A percentile compares a stretch with the other conserved stretches of the same genome.
Evolutionary conservation across 2,113 vertebrate genomes (phyloP).

Genomic region (Coregonus clupeaformis): DNA sequence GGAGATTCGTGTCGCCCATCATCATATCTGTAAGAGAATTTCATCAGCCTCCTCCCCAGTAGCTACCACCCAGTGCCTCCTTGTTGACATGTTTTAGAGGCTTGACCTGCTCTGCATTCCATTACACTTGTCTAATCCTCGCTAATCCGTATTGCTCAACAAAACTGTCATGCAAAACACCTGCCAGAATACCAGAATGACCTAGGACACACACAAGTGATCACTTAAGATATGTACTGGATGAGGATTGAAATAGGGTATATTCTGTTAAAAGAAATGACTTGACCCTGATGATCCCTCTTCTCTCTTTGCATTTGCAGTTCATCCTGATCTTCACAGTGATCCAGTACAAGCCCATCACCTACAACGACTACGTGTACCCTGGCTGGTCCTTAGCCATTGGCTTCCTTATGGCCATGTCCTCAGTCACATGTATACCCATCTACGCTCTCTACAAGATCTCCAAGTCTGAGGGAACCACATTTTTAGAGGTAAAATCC

Average conservation of each 20-base stretch:
- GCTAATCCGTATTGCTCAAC: not conserved
- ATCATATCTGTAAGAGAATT: conserved; percentile 89
- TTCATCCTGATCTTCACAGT: conserved; percentile 98
- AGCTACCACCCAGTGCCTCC: not conserved
- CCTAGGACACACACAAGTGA: no score
- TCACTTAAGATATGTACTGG: no score
- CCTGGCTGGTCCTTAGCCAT: conserved; percentile 91
- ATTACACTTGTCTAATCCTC: not conserved
- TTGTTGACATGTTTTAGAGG: not conserved
- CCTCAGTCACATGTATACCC: conserved; percentile 95
- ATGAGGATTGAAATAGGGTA: no score
- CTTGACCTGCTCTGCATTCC: not conserved
- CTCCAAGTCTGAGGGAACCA: conserved; percentile 84
- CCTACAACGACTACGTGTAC: conserved; percentile 91
- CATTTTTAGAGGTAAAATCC: conserved; percentile 84
- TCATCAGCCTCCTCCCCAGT: not conserved
- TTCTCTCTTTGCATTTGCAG: conserved; percentile 58
- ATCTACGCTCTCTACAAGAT: conserved; percentile 89
- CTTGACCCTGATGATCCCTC: not conserved
- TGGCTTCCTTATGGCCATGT: conserved; percentile 92
- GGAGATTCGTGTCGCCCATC: conserved; percentile 92
- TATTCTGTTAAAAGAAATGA: no score
- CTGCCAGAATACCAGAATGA: no score
- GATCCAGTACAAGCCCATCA: conserved; percentile 96
- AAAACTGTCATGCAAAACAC: no score